A percentile compares a stretch with the other conserved stretches of the same genome.
These are phyloP conservation scores for Leistus spinibarbis DNA, from an alignment of 2,888 invertebrate species.

Conservation along the genomic window DNA sequence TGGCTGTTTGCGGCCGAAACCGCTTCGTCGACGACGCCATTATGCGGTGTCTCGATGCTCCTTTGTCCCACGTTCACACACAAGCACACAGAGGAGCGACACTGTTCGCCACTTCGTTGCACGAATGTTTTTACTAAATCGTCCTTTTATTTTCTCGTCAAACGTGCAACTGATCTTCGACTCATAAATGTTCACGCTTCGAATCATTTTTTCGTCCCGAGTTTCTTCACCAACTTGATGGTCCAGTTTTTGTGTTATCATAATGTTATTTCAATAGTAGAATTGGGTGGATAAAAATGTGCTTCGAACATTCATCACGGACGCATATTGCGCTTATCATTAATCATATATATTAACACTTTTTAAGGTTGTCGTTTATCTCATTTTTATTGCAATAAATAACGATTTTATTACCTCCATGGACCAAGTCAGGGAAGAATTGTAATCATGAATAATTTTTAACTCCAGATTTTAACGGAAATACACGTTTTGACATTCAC, in stretches of 20 bases:
- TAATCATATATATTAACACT: no score
- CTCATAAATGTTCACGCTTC: neutral
- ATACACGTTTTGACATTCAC: no score
- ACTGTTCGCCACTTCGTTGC: neutral
- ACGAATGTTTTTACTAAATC: neutral
- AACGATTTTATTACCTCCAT: no score
- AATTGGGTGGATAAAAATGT: no score
- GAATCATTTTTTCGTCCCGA: neutral
- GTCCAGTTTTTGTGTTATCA: neutral
- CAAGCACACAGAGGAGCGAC: neutral
- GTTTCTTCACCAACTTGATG: no score
- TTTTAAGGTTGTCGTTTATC: no score
- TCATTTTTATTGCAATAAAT: no score
- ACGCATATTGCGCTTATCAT: no score
- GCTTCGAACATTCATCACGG: no score
- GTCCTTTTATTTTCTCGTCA: neutral
- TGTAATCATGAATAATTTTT: no score
- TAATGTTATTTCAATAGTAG: neutral
- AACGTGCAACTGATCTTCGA: neutral
- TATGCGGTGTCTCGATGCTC: slow-evolving; percentile 41
- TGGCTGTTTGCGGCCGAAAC: slow-evolving; percentile 55
- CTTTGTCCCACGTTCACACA: neutral
- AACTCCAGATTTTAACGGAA: no score
- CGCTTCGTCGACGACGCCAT: slow-evolving; percentile 48
- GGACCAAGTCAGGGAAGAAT: no score